phyloP scores from a whole-genome alignment of 2,888 invertebrate genomes.

The Pilophorus perplexus region DNA sequence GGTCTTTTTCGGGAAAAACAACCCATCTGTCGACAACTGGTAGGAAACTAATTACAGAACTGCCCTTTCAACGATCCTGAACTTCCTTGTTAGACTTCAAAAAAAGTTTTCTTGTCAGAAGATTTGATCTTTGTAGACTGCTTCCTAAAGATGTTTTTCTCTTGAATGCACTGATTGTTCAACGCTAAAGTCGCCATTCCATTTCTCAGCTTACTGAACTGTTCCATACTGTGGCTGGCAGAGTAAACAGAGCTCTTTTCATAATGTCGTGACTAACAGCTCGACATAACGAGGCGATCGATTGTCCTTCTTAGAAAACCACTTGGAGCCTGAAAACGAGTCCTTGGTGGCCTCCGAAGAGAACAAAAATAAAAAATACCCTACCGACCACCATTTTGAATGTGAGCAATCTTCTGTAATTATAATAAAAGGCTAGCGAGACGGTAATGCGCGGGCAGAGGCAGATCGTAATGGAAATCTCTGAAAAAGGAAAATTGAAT shows the following conservation, averaged over 20 bases:
- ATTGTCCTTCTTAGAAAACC: neutral
- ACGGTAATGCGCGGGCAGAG: slow-evolving; percentile 8
- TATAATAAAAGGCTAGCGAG: slow-evolving; percentile 28
- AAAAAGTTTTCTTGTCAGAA: too few species aligned
- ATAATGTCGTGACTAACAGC: too few species aligned
- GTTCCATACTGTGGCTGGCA: too few species aligned
- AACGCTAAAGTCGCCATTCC: too few species aligned
- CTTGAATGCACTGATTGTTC: too few species aligned
- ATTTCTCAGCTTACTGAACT: too few species aligned
- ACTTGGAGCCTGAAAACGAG: neutral
- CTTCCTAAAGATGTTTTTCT: too few species aligned
- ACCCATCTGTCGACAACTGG: neutral
- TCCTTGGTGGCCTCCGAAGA: neutral
- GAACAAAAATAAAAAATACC: neutral
- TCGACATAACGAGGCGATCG: neutral
- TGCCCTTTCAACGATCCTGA: slow-evolving; percentile 8
- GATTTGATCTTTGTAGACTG: too few species aligned
- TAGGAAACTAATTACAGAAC: neutral
- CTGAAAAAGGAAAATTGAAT: slow-evolving; percentile 36
- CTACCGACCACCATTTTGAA: slow-evolving; percentile 20
- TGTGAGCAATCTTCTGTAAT: slow-evolving; percentile 26
- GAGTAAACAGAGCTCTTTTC: too few species aligned
- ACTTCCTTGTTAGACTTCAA: too few species aligned
- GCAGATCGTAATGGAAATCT: slow-evolving; percentile 34
- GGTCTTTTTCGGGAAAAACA: neutral